These are phyloP conservation scores for Geotrupes spiniger DNA, from an alignment of 2,888 invertebrate genomes.

Conservation along the genomic window DNA sequence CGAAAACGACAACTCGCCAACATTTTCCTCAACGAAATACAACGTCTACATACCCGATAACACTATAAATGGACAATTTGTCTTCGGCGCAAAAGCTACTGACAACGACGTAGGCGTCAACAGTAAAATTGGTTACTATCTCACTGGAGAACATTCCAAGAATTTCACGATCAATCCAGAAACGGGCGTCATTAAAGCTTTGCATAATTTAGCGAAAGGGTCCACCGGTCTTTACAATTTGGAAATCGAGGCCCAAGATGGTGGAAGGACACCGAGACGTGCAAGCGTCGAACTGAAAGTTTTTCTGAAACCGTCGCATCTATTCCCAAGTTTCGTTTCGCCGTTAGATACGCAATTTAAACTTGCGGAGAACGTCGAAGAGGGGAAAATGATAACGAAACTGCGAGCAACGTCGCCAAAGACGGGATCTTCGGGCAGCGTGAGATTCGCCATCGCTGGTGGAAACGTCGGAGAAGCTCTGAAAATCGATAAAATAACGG, in stretches of 20 bases:
- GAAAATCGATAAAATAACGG: conserved; percentile 72
- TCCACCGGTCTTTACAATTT: conserved; percentile 64
- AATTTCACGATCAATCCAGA: conserved; percentile 75
- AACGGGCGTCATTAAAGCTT: conserved; percentile 85
- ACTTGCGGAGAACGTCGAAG: conserved; percentile 75
- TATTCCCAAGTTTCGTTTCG: conserved; percentile 77
- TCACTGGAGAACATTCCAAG: conserved; percentile 74
- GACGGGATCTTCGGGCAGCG: conserved; percentile 64
- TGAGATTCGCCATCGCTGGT: conserved; percentile 85
- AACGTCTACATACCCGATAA: conserved; percentile 80
- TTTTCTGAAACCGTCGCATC: conserved; percentile 69
- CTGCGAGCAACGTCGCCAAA: conserved; percentile 79
- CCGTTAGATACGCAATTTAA: conserved; percentile 71
- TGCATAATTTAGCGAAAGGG: conserved; percentile 61
- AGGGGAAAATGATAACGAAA: conserved; percentile 74
- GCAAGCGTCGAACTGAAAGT: conserved; percentile 76
- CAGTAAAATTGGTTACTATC: conserved; percentile 74
- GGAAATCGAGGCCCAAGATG: conserved; percentile 78
- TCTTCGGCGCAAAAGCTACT: conserved; percentile 83
- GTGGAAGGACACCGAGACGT: conserved; percentile 66
- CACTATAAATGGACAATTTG: conserved; percentile 77
- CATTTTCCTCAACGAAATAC: conserved; percentile 71
- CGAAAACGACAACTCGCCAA: conserved; percentile 83
- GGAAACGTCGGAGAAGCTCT: conserved; percentile 90
- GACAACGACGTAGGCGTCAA: conserved; percentile 82